Conservation (phyloP, 2,113 vertebrate genomes). For the Rhabdomys dilectus region DNA sequence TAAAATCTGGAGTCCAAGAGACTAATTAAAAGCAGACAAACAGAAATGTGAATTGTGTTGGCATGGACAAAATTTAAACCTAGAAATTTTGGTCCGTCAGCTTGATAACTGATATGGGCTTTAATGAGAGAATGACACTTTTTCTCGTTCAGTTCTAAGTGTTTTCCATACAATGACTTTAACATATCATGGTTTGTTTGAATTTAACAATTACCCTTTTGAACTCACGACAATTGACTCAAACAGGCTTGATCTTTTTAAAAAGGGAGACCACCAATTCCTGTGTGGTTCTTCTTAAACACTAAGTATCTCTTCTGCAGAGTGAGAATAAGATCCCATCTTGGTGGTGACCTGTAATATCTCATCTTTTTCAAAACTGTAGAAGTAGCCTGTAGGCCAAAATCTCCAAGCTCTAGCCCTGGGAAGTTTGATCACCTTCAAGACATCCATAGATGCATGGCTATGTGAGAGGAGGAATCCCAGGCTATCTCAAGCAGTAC, state of each 20-base stretch:
- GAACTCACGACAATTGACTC: slow-evolving; percentile 20
- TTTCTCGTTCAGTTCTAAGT: slow-evolving; percentile 15
- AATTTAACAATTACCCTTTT: slow-evolving; percentile 25
- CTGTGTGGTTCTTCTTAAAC: neutral
- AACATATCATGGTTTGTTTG: slow-evolving; percentile 5
- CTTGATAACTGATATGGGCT: neutral
- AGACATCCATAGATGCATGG: neutral
- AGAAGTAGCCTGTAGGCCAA: neutral
- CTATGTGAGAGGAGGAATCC: neutral
- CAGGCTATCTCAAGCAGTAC: neutral
- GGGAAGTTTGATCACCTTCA: slow-evolving; percentile 13
- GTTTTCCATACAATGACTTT: slow-evolving; percentile 10
- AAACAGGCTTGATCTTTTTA: slow-evolving; percentile 36
- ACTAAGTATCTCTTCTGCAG: neutral
- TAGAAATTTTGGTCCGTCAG: neutral
- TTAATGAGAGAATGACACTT: neutral
- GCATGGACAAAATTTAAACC: neutral
- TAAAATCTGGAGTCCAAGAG: neutral
- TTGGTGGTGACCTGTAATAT: slow-evolving; percentile 1
- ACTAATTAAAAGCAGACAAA: neutral
- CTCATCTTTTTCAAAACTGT: neutral
- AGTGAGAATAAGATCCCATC: neutral
- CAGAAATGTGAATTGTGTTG: neutral
- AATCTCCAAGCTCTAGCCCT: neutral
- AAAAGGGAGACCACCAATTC: neutral